Evolutionary conservation across 1,140 invertebrate genomes (phyloP).

Genomic region (Ceratoteleas bidentatus): DNA sequence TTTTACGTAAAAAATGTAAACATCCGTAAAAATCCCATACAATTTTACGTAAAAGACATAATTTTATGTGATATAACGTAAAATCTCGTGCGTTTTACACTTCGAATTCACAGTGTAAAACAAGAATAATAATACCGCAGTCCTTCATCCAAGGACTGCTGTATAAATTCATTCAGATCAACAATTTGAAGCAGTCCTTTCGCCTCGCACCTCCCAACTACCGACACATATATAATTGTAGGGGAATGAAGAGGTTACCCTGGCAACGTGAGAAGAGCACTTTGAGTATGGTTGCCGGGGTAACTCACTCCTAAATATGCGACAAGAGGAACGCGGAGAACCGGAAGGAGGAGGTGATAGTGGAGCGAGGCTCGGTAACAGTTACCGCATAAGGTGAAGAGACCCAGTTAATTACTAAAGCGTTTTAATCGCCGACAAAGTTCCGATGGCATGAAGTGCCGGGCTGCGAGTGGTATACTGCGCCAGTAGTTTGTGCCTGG

Average conservation of each 20-base stretch:
- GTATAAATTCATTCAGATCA: too few relatives aligned
- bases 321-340: constrained; percentile 62
- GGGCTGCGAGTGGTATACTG: constrained; percentile 64
- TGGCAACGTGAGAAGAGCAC: constrained; percentile 68
- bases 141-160: too few relatives aligned
- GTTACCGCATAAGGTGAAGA: constrained; percentile 76
- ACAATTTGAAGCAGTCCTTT: too few relatives aligned
- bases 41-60: too few relatives aligned
- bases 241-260: constrained; percentile 64
- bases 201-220: neutral
- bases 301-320: constrained; percentile 71
- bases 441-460: constrained; percentile 74
- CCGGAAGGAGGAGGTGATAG: constrained; percentile 66
- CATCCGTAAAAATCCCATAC: too few relatives aligned
- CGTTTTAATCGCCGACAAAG: constrained; percentile 82
- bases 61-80: too few relatives aligned
- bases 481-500: constrained; percentile 53
- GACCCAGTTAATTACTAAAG: constrained; percentile 80
- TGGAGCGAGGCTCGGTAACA: constrained; percentile 70
- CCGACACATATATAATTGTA: constrained; percentile 29
- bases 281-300: constrained; percentile 73
- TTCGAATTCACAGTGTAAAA: too few relatives aligned
- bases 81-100: too few relatives aligned
- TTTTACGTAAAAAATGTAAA: too few relatives aligned
- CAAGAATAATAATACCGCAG: too few relatives aligned